A percentile compares a stretch with the other conserved stretches of the same genome.
Evolutionary conservation across 2,113 vertebrate species (phyloP).

Genomic region (Meriones unguiculatus): DNA sequence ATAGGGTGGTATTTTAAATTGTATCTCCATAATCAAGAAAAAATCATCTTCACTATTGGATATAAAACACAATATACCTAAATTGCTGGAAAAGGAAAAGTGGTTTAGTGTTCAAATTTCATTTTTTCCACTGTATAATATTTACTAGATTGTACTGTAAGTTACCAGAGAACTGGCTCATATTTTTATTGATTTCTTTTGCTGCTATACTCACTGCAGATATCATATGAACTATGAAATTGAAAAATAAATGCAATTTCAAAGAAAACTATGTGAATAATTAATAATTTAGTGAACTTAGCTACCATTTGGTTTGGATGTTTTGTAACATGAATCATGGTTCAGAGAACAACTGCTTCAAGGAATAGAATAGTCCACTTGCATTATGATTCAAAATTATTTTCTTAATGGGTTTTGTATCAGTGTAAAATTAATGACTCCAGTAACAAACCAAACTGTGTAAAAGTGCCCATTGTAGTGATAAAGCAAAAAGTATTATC

Average conservation of each 20-base stretch:
- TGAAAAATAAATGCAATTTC: neutral
- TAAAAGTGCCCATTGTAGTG: neutral
- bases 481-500: neutral
- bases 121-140: neutral
- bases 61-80: neutral
- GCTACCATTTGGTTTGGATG: neutral
- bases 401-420: neutral
- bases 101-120: neutral
- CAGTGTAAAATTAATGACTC: neutral
- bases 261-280: neutral
- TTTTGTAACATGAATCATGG: neutral
- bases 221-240: neutral
- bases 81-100: neutral
- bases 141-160: neutral
- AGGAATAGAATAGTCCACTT: neutral
- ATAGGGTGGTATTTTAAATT: neutral
- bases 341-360: neutral
- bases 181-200: neutral
- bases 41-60: neutral
- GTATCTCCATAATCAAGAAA: neutral
- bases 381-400: neutral
- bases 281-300: neutral
- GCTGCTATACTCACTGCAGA: neutral
- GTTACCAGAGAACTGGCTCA: neutral
- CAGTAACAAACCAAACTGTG: neutral